Evolutionary conservation across 2,888 invertebrate species (phyloP).

Genomic region (Caenorhabditis becei): DNA sequence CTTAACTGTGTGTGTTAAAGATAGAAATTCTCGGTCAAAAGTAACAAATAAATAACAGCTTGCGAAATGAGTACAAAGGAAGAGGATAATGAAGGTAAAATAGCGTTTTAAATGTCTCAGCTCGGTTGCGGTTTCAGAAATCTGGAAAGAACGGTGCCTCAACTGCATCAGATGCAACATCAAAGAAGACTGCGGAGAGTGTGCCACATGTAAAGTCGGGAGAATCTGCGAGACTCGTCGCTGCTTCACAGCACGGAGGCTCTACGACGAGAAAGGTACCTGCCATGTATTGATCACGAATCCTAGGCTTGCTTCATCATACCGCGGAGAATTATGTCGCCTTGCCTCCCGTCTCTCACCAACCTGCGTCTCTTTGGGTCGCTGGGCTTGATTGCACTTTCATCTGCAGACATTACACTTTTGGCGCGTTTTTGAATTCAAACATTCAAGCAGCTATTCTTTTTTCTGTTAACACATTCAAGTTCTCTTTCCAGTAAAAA

Average conservation of each 20-base stretch:
- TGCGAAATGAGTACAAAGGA: constrained; percentile 19
- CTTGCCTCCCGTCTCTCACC: neutral
- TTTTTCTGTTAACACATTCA: neutral
- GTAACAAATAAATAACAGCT: neutral
- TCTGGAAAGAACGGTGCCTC: constrained; percentile 38
- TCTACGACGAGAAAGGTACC: constrained; percentile 44
- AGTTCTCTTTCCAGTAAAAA: constrained; percentile 32
- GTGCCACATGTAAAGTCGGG: constrained; percentile 21
- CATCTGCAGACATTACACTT: neutral
- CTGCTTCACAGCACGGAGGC: constrained; percentile 42
- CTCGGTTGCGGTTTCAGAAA: neutral
- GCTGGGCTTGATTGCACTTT: neutral
- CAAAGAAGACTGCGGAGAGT: constrained; percentile 11
- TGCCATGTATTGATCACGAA: neutral
- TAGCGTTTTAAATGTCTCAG: neutral
- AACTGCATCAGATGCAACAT: constrained; percentile 43
- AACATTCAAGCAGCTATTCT: too few relatives aligned
- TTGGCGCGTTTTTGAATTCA: neutral
- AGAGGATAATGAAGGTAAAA: constrained; percentile 18
- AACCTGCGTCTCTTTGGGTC: neutral
- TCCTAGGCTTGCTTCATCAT: neutral
- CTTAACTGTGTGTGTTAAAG: neutral
- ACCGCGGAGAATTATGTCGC: neutral
- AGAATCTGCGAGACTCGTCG: constrained; percentile 30
- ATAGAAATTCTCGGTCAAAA: neutral